Evolutionary conservation across 2,113 vertebrate species (phyloP), one percentile per base, ranked within the genome.

Genomic region (Bubalus kerabau): DNA sequence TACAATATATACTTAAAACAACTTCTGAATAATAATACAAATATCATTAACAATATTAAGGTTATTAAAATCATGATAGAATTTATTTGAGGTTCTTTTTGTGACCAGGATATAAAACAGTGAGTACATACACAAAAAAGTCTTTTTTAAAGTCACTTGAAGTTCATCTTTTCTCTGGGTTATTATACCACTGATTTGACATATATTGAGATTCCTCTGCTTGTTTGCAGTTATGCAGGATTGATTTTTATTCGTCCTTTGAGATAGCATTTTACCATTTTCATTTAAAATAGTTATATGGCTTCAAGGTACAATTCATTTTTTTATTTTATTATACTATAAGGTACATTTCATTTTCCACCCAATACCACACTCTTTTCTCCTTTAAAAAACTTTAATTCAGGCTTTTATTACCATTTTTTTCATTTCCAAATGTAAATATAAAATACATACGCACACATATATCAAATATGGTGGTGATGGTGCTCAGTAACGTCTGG

Each of bases 301-400:
- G 4, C 50, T 86, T 90, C 50, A 95, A 64, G 82, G 56, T 95
- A 81, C 28, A 50, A 19, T 81, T 81, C 46, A 81, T 50, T 50
- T 80, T 81, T 81, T 19, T 43, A 80, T 30, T 30, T 80, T 80
- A 30, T 48, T 90, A 5, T 74, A 59, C 23, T 95, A 12, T 36
- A 30, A 57, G 28, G 23, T 30, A n/a, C 10, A 36, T 52, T 89
- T 59, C 32, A 46, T 43, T 52, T 87, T 57, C 8, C 48, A 15
- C 43, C 4, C 24, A 43, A 10, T 15, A 14, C 24, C 62, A 56
- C 26, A 17, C 28, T 59, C 16, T 46, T 62, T 50, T 7, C 43
- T 30, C 13, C 14, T n/a, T 16, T 48, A 48, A 8, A 81, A 28
- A 90, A 15, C 11, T 90, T 50, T 67, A 78, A 64, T 28, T 86